Conservation (phyloP, 2,888 invertebrate species). For the Dolomedes plantarius region DNA sequence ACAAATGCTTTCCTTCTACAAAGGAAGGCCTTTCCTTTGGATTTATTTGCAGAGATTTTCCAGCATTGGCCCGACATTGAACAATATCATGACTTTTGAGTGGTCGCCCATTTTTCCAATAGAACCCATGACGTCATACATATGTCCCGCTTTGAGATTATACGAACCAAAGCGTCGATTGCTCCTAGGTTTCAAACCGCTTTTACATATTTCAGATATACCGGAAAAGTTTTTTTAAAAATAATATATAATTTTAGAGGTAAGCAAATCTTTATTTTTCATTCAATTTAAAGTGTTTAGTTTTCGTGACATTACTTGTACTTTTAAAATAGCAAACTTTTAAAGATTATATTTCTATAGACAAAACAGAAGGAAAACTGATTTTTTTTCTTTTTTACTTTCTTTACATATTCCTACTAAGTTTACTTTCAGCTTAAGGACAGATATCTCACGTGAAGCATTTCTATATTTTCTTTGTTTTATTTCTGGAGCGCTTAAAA, state of each 20-base stretch:
- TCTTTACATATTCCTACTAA: no score
- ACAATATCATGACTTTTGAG: slow-evolving; percentile 57
- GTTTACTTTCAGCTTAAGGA: no score
- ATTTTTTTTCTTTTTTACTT: no score
- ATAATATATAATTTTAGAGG: background rate
- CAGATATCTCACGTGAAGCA: no score
- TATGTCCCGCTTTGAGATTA: background rate
- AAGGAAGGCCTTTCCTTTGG: background rate
- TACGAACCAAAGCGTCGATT: background rate
- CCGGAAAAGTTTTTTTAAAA: background rate
- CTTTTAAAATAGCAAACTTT: no score
- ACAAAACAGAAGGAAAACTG: no score
- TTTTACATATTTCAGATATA: background rate
- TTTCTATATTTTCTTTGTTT: no score
- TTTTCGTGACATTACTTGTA: no score
- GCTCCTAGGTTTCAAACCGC: background rate
- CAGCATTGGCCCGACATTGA: slow-evolving; percentile 39
- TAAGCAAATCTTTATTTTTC: background rate
- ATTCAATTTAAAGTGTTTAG: no score
- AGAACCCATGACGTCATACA: slow-evolving; percentile 35
- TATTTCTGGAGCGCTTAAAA: no score
- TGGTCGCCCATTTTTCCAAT: slow-evolving; percentile 31
- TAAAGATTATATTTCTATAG: no score
- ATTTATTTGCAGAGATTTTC: background rate
- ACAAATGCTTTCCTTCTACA: no score